Conservation (phyloP, 2,113 vertebrate species). For the Macaca nemestrina region DNA sequence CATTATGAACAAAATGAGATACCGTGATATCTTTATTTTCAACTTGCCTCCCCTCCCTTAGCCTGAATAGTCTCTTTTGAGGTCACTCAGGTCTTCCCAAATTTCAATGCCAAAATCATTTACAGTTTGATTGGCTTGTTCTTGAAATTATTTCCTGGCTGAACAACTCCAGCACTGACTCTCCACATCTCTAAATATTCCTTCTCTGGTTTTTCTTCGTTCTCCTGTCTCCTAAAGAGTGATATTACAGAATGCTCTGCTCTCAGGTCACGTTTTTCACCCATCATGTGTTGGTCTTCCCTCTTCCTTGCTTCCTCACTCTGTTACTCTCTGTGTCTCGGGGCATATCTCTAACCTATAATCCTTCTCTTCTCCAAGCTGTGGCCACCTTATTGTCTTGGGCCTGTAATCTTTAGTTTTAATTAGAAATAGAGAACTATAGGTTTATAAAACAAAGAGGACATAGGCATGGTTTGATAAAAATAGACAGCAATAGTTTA, state of each 20-base stretch:
- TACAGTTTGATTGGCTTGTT: background rate
- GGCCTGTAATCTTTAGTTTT: background rate
- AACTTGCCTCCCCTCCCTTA: background rate
- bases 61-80: background rate
- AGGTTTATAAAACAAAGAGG: background rate
- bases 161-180: too few relatives aligned
- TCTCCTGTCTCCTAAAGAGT: background rate
- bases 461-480: background rate
- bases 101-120: background rate
- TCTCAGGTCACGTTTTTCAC: background rate
- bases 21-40: background rate
- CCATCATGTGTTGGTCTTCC: background rate
- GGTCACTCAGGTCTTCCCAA: background rate
- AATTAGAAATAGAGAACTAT: background rate
- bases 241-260: background rate
- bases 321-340: background rate
- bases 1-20: background rate
- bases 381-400: background rate
- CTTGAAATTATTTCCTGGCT: background rate
- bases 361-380: background rate
- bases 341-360: background rate
- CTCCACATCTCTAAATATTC: background rate
- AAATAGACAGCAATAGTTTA: background rate
- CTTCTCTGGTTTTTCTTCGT: background rate
- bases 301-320: background rate